Percentiles rank a stretch among this genome's conserved stretches.
Evolutionary conservation across 1,140 invertebrate species (phyloP).

Genomic region (Dendrolimus kikuchii): DNA sequence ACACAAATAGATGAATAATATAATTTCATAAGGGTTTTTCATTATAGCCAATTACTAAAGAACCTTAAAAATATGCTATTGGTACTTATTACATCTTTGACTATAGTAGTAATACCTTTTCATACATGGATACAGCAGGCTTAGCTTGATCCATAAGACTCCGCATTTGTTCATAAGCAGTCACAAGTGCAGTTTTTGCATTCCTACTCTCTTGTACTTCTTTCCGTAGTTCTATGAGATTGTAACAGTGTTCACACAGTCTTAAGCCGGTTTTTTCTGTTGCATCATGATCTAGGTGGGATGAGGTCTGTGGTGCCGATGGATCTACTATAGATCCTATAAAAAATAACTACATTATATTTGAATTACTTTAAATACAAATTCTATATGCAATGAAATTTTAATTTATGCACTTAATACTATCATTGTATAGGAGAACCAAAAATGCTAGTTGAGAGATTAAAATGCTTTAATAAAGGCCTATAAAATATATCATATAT

Average conservation of each 20-base stretch:
- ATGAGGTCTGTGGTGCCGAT: conserved; percentile 62
- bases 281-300: conserved; percentile 58
- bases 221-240: conserved; percentile 86
- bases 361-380: conserved; percentile 16
- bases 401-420: not conserved
- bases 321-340: conserved; percentile 72
- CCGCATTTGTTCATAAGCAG: conserved; percentile 88
- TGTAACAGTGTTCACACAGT: conserved; percentile 88
- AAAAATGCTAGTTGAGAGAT: too few species aligned
- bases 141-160: conserved; percentile 84
- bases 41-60: too few species aligned
- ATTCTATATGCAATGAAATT: conserved; percentile 4
- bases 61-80: too few species aligned
- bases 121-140: conserved; percentile 85
- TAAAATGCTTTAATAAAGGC: too few species aligned
- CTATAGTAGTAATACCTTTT: conserved; percentile 76
- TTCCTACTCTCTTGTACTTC: conserved; percentile 86
- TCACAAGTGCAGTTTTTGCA: conserved; percentile 83
- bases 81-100: too few species aligned
- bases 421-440: too few species aligned
- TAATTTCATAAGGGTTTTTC: too few species aligned
- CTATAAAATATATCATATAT: too few species aligned
- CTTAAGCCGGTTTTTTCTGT: conserved; percentile 77
- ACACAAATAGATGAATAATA: too few species aligned
- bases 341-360: conserved; percentile 1